phyloP scores from a whole-genome alignment of 1,140 invertebrate genomes.

The Lucilia sericata region DNA sequence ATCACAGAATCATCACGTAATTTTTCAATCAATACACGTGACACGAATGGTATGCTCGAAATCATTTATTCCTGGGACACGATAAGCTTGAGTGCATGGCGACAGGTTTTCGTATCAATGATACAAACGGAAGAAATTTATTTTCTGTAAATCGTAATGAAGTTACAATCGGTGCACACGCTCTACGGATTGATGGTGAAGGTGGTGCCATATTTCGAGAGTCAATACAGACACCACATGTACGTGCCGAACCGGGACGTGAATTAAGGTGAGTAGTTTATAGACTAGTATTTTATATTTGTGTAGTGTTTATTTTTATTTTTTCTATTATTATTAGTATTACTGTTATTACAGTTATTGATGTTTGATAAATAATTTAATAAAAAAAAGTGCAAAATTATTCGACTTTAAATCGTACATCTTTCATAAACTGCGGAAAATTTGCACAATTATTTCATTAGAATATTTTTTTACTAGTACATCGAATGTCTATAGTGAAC shows the following conservation, averaged over 20 bases:
- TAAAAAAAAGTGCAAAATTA: no score
- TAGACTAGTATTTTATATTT: not conserved
- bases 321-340: not conserved
- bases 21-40: constrained; percentile 84
- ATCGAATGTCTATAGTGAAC: no score
- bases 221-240: constrained; percentile 83
- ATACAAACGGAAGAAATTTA: constrained; percentile 79
- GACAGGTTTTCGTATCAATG: constrained; percentile 83
- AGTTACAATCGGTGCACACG: constrained; percentile 83
- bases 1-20: constrained; percentile 82
- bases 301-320: constrained; percentile 13
- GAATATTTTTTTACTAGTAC: no score
- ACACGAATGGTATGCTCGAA: constrained; percentile 78
- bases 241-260: constrained; percentile 82
- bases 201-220: constrained; percentile 85
- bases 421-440: no score
- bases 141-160: constrained; percentile 88
- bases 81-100: constrained; percentile 85
- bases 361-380: not conserved
- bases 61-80: constrained; percentile 86
- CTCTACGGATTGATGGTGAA: constrained; percentile 80
- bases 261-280: constrained; percentile 78
- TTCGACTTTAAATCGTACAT: no score
- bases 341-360: not conserved
- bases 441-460: no score